These are phyloP conservation scores for Gavialis gangeticus DNA, from an alignment of 2,113 vertebrate genomes.

Conservation along the genomic window DNA sequence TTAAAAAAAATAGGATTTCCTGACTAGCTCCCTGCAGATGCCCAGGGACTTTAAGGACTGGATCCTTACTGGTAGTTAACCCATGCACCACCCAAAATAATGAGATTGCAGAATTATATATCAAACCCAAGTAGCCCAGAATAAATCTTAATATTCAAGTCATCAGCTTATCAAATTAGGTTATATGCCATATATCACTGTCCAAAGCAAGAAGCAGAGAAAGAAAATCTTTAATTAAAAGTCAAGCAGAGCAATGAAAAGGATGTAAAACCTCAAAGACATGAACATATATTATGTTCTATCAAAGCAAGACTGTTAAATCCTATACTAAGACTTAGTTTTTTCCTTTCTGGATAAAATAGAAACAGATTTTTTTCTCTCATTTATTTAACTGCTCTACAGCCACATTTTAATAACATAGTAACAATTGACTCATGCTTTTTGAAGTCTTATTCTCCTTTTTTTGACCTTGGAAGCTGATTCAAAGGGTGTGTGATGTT, in stretches of 20 bases:
- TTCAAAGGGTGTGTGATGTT: background rate
- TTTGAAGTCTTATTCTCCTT: slow-evolving; percentile 26
- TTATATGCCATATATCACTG: background rate
- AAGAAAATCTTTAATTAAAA: slow-evolving; percentile 21
- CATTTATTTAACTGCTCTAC: slow-evolving; percentile 1
- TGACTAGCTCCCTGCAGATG: background rate
- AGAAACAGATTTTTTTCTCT: background rate
- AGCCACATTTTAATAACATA: slow-evolving; percentile 17
- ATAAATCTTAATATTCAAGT: slow-evolving; percentile 5
- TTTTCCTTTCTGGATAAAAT: background rate
- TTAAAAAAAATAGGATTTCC: background rate
- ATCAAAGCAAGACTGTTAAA: slow-evolving; percentile 10
- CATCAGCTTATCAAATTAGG: background rate
- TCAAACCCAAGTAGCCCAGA: background rate
- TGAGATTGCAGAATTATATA: background rate
- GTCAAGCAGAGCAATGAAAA: slow-evolving; percentile 27
- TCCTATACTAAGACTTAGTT: background rate
- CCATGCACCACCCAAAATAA: background rate
- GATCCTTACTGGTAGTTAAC: background rate
- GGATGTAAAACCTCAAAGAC: background rate
- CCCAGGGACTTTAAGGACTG: background rate
- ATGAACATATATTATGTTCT: slow-evolving; percentile 30
- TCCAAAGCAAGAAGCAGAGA: background rate
- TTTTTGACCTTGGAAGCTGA: slow-evolving; percentile 40
- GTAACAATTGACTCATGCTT: slow-evolving; percentile 12